A percentile compares a stretch with the other conserved stretches of the same genome.
Evolutionary conservation across 1,140 invertebrate genomes (phyloP).

Genomic region (Camponotus pennsylvanicus): DNA sequence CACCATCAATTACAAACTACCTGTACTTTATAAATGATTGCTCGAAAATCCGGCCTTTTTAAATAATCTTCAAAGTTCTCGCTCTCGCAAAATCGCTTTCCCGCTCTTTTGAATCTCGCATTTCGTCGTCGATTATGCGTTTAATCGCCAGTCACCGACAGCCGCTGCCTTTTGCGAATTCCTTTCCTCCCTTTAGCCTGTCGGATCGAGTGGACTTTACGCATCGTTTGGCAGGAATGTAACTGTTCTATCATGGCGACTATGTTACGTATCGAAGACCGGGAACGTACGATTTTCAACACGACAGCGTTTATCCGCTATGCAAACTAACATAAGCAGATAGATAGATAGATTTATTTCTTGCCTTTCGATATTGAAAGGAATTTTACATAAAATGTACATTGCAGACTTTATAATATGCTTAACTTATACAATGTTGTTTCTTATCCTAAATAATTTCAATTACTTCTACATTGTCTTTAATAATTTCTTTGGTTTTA

Average conservation of each 20-base stretch:
- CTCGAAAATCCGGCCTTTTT: neutral
- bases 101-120: neutral
- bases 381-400: no score
- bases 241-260: slow-evolving; percentile 22
- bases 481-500: no score
- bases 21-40: neutral
- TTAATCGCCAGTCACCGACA: slow-evolving; percentile 22
- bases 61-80: neutral
- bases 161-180: slow-evolving; percentile 36
- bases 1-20: neutral
- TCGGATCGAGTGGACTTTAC: slow-evolving; percentile 45
- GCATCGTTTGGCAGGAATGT: slow-evolving; percentile 55
- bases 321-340: neutral
- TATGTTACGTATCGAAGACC: slow-evolving; percentile 4
- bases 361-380: no score
- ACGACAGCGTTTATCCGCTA: neutral
- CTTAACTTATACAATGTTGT: no score
- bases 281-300: slow-evolving; percentile 13
- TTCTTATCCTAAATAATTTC: no score
- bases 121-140: slow-evolving; percentile 2
- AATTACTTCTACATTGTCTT: no score
- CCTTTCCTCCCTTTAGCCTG: slow-evolving; percentile 39
- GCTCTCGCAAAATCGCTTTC: no score
- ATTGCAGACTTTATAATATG: no score
- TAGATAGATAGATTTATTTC: no score